Base-by-base conservation (phyloP, 1,140 invertebrate species). In the Papilio helenus region DNA sequence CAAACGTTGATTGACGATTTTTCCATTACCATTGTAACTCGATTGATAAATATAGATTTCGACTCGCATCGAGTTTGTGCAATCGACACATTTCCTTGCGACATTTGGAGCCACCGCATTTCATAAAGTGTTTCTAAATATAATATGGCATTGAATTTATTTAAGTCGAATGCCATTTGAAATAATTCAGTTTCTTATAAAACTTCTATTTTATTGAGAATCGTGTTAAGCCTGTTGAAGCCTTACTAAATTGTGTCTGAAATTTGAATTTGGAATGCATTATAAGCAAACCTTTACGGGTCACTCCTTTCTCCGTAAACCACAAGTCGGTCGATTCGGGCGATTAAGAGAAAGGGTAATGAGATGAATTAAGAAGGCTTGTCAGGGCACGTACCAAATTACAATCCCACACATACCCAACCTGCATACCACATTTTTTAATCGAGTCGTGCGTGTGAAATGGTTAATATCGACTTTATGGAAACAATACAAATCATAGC, bases 341-440 rank as follows among this genome's bases (percentile, higher is more conserved):
- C 72, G 42, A 74, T 74, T 74, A 74, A 74, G 72, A 51, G 72
- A 74, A 74, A 74, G 72, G 72, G 44, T 74, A 74, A 74, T 74
- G 44, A 74, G 72, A 49, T 49, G 44, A 74, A 74, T 74, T 74
- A 74, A 74, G 72, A 74, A 74, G 44, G 29, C 71, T 39, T 49
- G 72, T 49, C n/a, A 20, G 44, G 0, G 44, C 72, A 74, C 44
- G 72, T 74, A 74, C 42, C 2, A 23, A 74, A 74, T 74, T 74
- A 74, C 44, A 46, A 26, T 74, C 72, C 42, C 72, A 74, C 72
- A 44, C 44, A n/a, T 39, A 49, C 39, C 44, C 5, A 46, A 23
- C 9, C n/a, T 49, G 20, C 18, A 46, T 23, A 23, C 42, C 42
- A 44, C 16, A 72, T 42, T 72, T 20, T 18, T 44, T 72, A 44